Percentiles rank a stretch among this genome's conserved stretches.
These are phyloP conservation scores for Odontothrips loti DNA, from an alignment of 2,888 invertebrate species.

Conservation along the genomic window DNA sequence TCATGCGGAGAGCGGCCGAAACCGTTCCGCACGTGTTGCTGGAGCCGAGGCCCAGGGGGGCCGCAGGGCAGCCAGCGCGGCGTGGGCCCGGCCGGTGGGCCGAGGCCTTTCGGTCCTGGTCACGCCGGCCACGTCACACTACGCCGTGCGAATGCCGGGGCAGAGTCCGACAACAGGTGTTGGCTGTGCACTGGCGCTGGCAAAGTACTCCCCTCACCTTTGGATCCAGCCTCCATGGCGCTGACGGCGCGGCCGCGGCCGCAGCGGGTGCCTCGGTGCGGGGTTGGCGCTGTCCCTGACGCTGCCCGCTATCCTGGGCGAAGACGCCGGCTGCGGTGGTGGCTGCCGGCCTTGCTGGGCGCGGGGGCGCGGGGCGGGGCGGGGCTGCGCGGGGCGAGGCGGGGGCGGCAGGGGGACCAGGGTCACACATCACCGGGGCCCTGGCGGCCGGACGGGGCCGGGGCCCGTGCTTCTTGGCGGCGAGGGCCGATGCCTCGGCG, in stretches of 20 bases:
- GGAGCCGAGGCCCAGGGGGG: no score
- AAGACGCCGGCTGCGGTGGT: neutral
- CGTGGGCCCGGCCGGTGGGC: no score
- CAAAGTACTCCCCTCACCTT: neutral
- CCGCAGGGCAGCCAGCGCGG: no score
- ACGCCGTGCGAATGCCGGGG: neutral
- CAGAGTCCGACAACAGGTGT: neutral
- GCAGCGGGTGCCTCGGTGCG: neutral
- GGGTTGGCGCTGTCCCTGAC: neutral
- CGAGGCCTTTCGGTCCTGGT: no score
- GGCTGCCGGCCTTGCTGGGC: neutral
- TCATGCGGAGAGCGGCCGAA: no score
- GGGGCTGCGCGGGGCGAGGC: neutral
- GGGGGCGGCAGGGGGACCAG: constrained; percentile 8
- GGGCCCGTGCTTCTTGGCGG: no score
- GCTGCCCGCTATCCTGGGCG: no score
- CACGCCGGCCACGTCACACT: neutral
- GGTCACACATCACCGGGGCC: constrained; percentile 16
- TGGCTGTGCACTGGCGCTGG: neutral
- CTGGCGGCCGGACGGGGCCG: neutral
- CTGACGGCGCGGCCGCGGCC: neutral
- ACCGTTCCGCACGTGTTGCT: no score
- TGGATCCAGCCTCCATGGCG: constrained; percentile 18
- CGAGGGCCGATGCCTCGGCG: no score
- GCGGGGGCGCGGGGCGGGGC: constrained; percentile 17